Percentiles rank a stretch among this genome's conserved stretches.
Conservation (phyloP, 37 sponge, comb jelly and placozoan species). For the Aplysina aerophoba region DNA sequence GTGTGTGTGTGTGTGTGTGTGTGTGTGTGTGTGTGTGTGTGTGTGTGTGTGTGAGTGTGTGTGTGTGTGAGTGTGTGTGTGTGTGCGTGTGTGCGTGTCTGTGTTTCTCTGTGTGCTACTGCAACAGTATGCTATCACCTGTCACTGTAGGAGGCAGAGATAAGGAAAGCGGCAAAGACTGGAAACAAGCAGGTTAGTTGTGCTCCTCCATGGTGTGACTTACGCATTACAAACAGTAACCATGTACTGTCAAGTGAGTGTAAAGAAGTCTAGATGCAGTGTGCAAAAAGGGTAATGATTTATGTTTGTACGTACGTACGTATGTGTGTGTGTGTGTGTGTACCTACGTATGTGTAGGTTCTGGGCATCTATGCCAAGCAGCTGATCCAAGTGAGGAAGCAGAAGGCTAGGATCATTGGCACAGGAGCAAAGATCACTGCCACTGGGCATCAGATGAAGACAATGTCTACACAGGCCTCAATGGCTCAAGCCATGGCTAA, state of each 20-base stretch:
- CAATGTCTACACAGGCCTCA: constrained; percentile 68
- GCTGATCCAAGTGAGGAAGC: constrained; percentile 90
- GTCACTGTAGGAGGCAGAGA: constrained; percentile 81
- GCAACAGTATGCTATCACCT: neutral
- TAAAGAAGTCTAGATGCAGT: too few species aligned
- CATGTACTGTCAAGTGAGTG: too few species aligned
- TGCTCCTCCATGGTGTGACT: too few species aligned
- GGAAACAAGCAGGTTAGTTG: constrained; percentile 89
- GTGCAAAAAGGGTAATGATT: too few species aligned
- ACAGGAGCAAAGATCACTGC: constrained; percentile 85
- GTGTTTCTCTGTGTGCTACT: neutral
- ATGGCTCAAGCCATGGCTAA: constrained; percentile 87
- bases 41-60: neutral
- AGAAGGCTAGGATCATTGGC: constrained; percentile 87
- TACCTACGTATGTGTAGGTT: constrained; percentile 6
- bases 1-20: neutral
- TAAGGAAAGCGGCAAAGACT: constrained; percentile 94
- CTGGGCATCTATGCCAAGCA: constrained; percentile 89
- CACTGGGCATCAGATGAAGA: constrained; percentile 86
- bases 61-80: neutral
- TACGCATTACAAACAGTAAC: neutral
- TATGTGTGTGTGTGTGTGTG: neutral
- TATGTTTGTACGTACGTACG: neutral
- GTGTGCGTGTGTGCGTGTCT: neutral
- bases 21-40: neutral